phyloP scores from a whole-genome alignment of 2,888 invertebrate genomes.

The Orchesella flavescens region DNA sequence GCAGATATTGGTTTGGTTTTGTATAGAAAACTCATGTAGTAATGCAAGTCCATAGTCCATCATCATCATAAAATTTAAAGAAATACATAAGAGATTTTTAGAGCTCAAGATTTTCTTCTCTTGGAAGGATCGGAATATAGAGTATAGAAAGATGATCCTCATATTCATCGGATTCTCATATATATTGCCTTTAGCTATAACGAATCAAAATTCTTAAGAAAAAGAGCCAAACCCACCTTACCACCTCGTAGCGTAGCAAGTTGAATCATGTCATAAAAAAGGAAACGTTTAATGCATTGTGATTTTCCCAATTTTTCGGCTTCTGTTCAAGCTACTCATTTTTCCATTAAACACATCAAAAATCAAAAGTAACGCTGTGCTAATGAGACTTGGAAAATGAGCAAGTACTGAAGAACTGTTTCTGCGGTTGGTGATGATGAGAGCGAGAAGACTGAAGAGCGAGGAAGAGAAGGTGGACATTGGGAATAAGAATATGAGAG shows the following conservation, averaged over 20 bases:
- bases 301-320: conserved; percentile 48
- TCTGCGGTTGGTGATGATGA: not conserved
- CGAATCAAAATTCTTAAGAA: conserved; percentile 27
- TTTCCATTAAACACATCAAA: conserved; percentile 55
- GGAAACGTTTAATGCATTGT: conserved; percentile 37
- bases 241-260: conserved; percentile 28
- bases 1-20: not conserved
- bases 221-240: conserved; percentile 36
- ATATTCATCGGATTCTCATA: conserved; percentile 14
- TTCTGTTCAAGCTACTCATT: conserved; percentile 52
- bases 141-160: not conserved
- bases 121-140: no score
- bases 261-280: conserved; percentile 21
- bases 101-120: not conserved
- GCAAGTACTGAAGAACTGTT: not conserved
- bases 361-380: not conserved
- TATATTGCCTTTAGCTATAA: conserved; percentile 28
- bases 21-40: not conserved
- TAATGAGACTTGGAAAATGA: not conserved
- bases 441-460: not conserved
- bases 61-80: not conserved
- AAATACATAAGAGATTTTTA: not conserved
- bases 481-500: not conserved
- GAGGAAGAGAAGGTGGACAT: not conserved
- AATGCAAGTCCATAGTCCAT: not conserved